phyloP scores from a whole-genome alignment of 2,797 vertebrate genomes.

The Phoeniculus purpureus region DNA sequence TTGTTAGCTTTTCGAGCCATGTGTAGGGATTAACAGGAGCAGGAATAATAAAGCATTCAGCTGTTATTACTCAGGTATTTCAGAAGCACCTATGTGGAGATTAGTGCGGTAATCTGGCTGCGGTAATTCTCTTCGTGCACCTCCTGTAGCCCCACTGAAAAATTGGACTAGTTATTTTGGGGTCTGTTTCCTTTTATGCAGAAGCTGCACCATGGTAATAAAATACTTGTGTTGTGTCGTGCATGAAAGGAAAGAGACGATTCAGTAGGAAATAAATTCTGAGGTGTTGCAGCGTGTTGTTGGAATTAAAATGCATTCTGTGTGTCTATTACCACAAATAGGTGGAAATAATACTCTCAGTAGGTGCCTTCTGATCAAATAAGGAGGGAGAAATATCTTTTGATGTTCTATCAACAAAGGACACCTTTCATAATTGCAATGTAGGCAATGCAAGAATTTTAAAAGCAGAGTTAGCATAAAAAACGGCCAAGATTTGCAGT shows the following conservation, averaged over 20 bases:
- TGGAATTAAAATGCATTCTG: conserved; percentile 21
- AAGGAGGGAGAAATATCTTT: neutral
- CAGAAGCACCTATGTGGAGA: neutral
- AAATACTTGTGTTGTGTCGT: neutral
- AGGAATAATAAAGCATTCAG: neutral
- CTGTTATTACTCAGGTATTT: neutral
- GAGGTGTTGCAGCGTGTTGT: neutral
- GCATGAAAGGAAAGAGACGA: neutral
- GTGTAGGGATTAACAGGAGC: neutral
- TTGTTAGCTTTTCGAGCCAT: neutral
- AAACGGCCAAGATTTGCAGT: conserved; percentile 2
- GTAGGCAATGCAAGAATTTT: neutral
- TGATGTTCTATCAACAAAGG: neutral
- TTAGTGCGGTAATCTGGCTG: neutral
- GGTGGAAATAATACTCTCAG: conserved; percentile 21
- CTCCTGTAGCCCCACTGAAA: neutral
- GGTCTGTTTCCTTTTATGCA: neutral
- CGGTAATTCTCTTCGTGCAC: neutral
- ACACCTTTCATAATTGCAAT: conserved; percentile 6
- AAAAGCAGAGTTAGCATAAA: neutral
- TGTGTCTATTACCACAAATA: neutral
- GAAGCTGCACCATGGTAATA: neutral
- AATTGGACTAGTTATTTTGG: neutral
- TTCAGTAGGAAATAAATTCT: neutral
- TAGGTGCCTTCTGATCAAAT: conserved; percentile 11